Percentiles rank a stretch among this genome's conserved stretches.
These are phyloP conservation scores for Sitta carolinensis DNA, from an alignment of 2,797 vertebrate species.

Conservation along the genomic window DNA sequence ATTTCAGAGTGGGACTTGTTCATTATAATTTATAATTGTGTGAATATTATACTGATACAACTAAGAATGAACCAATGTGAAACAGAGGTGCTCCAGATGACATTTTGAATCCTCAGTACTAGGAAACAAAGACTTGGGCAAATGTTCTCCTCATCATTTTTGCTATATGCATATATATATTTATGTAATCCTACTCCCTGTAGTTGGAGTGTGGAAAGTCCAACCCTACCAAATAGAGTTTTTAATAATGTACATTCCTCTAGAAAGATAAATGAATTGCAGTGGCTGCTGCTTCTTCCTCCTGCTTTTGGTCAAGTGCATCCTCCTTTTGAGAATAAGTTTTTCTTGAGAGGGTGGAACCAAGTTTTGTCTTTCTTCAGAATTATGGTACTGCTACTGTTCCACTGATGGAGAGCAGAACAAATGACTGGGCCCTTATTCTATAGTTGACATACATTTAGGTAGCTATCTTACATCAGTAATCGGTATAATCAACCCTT, in stretches of 20 bases:
- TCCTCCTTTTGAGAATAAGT: background rate
- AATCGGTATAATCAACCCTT: background rate
- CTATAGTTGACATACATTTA: background rate
- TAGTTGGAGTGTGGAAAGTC: background rate
- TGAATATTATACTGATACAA: background rate
- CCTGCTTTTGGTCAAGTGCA: background rate
- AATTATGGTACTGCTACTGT: background rate
- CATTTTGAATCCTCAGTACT: background rate
- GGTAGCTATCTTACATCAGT: background rate
- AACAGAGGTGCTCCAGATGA: background rate
- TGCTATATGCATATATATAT: background rate
- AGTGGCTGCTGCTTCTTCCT: background rate
- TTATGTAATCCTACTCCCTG: background rate
- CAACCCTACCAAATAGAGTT: background rate
- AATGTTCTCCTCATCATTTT: background rate
- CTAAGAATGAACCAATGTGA: background rate
- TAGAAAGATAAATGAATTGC: background rate
- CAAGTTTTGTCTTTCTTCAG: background rate
- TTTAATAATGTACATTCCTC: background rate
- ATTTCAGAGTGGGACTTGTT: background rate
- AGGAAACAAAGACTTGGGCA: background rate
- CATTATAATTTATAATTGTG: background rate
- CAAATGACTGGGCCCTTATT: background rate
- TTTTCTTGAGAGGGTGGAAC: background rate
- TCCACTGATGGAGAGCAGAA: background rate